phyloP scores from a whole-genome alignment of 2,797 vertebrate species.

The Microctenopoma lineatum region DNA sequence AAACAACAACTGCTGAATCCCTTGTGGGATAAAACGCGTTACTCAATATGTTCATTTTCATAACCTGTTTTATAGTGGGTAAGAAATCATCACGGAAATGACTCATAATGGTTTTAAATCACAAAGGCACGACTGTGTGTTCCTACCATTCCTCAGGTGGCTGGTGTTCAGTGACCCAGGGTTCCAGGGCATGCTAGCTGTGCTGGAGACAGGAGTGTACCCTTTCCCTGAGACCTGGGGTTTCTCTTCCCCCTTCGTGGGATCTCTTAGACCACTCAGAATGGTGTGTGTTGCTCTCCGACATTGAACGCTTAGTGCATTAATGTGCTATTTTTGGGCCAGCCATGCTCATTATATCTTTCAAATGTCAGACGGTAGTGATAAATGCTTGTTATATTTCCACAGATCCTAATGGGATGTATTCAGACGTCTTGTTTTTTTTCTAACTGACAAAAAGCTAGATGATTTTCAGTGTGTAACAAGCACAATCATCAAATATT shows the following conservation, averaged over 20 bases:
- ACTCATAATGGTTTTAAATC: slow-evolving; percentile 13
- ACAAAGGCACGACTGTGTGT: slow-evolving; percentile 2
- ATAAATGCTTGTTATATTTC: no score
- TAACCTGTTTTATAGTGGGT: background rate
- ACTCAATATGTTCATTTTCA: background rate
- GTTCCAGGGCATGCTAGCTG: slow-evolving; percentile 88
- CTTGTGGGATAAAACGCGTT: background rate
- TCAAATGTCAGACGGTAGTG: no score
- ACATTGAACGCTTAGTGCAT: background rate
- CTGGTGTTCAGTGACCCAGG: slow-evolving; percentile 92
- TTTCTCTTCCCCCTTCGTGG: slow-evolving; percentile 87
- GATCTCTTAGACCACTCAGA: slow-evolving; percentile 91
- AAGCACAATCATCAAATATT: background rate
- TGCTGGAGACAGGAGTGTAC: slow-evolving; percentile 91
- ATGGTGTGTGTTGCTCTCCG: slow-evolving; percentile 82
- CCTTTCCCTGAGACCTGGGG: slow-evolving; percentile 90
- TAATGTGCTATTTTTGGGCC: background rate
- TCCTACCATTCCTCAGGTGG: slow-evolving; percentile 83
- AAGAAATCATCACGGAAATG: background rate
- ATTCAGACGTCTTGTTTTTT: no score
- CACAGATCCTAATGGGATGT: no score
- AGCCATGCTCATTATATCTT: background rate
- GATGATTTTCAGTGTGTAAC: background rate
- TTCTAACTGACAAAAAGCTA: no score
- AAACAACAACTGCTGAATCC: slow-evolving; percentile 5